Base-by-base conservation (phyloP, 2,797 vertebrate species). In the Takifugu ocellatus region DNA sequence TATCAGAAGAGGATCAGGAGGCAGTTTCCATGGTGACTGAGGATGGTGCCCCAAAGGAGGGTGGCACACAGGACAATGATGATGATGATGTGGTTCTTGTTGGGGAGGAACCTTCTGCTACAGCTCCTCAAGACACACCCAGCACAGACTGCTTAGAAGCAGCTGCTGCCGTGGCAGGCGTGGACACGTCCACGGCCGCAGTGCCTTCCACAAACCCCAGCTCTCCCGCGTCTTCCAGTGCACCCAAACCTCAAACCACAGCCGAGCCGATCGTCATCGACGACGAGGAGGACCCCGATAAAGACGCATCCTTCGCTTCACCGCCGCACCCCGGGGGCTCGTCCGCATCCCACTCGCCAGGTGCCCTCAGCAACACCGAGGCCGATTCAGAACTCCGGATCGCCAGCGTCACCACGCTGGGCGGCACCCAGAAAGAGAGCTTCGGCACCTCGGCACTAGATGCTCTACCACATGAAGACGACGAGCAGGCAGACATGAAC, bases 211-310 rank as follows among this genome's bases (percentile, higher is more conserved):
- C 71, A 60, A 68, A 56, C 50, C 75, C 84, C 51, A 67, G 63
- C 58, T 78, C 88, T 43, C 80, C 86, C 25, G 65, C 59, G 54
- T 84, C 87, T 78, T 81, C 91, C 63, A 88, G 87, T 33, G 25
- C 49, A 26, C 83, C 88, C 2, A 91, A 88, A 83, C 90, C 88
- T 63, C 87, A 90, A 59, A 90, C 86, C 73, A 92, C 85, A 74
- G 93, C 91, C 53, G 96, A 99, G 87, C 95, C 97, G 52, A 99
- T 99, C 67, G 92, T 99, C 83, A 99, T 99, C 60, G 97, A 99
- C 24, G 97, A 98, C 27, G 97, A 99, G 90, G 97, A 99, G 74
- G 95, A 97, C 66, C 79, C 88, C 36, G 95, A 95, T 74, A 94
- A 87, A 61, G 86, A 73, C 29, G 36, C 78, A 17, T 76, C 78